Base-by-base conservation (phyloP, 2,888 invertebrate genomes). In the Synanthedon vespiformis region DNA sequence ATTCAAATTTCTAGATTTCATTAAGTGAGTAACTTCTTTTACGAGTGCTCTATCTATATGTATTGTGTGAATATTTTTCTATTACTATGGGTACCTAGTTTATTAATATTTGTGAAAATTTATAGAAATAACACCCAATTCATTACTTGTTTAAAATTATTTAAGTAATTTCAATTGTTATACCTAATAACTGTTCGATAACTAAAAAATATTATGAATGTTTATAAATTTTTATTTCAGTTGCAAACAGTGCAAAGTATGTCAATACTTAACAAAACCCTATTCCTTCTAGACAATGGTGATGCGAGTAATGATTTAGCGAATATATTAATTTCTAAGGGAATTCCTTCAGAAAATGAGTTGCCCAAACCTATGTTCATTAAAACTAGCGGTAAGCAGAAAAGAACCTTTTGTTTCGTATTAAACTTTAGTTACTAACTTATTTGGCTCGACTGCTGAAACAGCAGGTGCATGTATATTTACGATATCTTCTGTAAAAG, bases 291-390 rank as follows among this genome's bases (percentile, higher is more conserved):
- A 52, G 66, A 68, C 34, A 60, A 57, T n/a, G 64, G 58, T 52
- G 65, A 64, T 2, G 60, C 69, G 10, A 76, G 75, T 55, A 67
- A 58, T 40, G 76, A 80, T 49, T 58, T 83, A 41, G 70, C 73
- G 13, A 68, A 78, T 56, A 64, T 74, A 14, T 66, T 84, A 53
- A 59, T 67, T 13, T 63, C 70, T 3, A 82, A 81, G 61, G 70
- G 70, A 5, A 54, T 83, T 50, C 77, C 80, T 2, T 66, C 65
- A 54, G 80, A 80, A n/a, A 68, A 67, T 44, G 65, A 72, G 52
- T 67, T 80, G 54, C 74, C 78, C 12, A 74, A 72, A 59, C 53
- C 66, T 12, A 58, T 70, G 16, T 52, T 77, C 18, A 53, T 73
- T 8, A 74, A 76, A 60, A 70, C 62, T 54, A 55, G 51, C 55